A percentile compares a stretch with the other conserved stretches of the same genome.
phyloP scores from a whole-genome alignment of 2,888 invertebrate genomes.

The Drosophila fungiperda region DNA sequence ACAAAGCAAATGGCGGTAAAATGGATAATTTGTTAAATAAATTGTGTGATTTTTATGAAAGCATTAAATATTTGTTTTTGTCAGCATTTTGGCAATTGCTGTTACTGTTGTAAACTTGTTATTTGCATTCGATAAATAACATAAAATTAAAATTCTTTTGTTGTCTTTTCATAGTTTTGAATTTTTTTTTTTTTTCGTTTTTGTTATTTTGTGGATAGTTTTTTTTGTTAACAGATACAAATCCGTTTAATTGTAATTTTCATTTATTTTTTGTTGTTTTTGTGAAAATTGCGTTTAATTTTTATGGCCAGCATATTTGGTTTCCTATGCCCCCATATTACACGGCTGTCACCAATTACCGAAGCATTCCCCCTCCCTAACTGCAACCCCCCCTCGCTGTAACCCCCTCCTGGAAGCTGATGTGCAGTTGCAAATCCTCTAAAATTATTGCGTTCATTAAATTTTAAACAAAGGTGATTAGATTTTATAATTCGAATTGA shows the following conservation, averaged over 20 bases:
- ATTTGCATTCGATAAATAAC: conserved; percentile 74
- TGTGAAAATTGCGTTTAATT: neutral
- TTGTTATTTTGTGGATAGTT: conserved; percentile 20
- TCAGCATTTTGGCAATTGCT: conserved; percentile 15
- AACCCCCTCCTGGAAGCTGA: neutral
- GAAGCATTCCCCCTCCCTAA: neutral
- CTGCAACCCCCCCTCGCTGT: neutral
- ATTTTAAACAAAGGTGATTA: conserved; percentile 82
- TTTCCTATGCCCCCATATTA: conserved; percentile 24
- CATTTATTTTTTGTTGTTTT: conserved; percentile 26
- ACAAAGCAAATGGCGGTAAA: conserved; percentile 77
- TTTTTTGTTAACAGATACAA: conserved; percentile 65
- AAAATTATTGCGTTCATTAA: conserved; percentile 80
- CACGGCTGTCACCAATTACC: conserved; percentile 67
- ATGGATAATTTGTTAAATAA: conserved; percentile 84
- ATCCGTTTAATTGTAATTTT: conserved; percentile 75
- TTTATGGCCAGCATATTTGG: conserved; percentile 44
- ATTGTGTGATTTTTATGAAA: conserved; percentile 74
- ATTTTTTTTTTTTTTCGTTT: conserved; percentile 25
- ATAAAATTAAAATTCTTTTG: conserved; percentile 65
- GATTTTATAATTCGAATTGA: conserved; percentile 72
- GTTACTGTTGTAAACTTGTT: conserved; percentile 55
- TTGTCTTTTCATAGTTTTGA: conserved; percentile 40
- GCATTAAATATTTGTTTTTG: conserved; percentile 50
- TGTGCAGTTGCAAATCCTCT: conserved; percentile 66